Conservation (phyloP, 1,140 invertebrate species). For the Aphis gossypii region DNA sequence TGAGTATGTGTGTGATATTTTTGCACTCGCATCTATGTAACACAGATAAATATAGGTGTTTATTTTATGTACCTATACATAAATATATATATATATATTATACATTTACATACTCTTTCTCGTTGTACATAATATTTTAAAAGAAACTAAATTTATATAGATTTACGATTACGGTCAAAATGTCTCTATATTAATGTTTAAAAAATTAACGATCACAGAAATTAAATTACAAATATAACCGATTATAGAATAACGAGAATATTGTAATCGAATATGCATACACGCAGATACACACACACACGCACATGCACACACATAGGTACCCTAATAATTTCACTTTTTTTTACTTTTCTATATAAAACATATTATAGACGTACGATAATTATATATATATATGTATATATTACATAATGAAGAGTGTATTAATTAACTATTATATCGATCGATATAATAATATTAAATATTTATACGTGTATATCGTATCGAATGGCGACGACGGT, state of each 20-base stretch:
- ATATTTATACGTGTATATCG: neutral
- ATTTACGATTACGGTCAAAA: neutral
- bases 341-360: neutral
- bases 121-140: neutral
- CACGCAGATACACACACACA: no score
- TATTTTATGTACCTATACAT: neutral
- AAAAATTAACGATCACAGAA: conserved; percentile 57
- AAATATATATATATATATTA: no score
- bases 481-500: neutral
- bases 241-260: conserved; percentile 43
- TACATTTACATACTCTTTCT: neutral
- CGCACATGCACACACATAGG: neutral
- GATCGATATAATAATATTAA: conserved; percentile 12
- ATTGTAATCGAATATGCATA: no score
- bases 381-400: neutral
- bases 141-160: conserved; percentile 12
- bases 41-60: neutral
- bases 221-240: conserved; percentile 47
- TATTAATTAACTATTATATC: neutral
- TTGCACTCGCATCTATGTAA: neutral
- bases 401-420: conserved; percentile 6
- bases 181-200: conserved; percentile 23
- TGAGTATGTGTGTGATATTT: neutral
- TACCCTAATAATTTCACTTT: conserved; percentile 33
- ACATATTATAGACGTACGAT: neutral